These are phyloP conservation scores for Apodemus agrarius DNA, from an alignment of 2,797 vertebrate species.

Conservation along the genomic window DNA sequence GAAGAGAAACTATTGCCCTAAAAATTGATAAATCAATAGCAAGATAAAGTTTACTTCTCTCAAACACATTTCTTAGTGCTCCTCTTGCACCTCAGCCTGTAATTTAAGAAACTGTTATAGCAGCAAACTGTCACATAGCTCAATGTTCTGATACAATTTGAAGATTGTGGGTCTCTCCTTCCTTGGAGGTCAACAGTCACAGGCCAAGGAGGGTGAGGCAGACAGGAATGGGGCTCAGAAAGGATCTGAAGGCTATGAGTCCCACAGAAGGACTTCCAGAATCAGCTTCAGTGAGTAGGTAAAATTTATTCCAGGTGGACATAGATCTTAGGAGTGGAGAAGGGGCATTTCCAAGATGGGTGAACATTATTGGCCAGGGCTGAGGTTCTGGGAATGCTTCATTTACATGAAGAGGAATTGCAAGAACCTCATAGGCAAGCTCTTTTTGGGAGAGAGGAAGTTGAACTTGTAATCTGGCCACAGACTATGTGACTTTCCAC, in stretches of 20 bases:
- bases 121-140: background rate
- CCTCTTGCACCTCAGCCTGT: background rate
- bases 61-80: background rate
- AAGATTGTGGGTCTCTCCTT: background rate
- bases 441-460: background rate
- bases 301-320: background rate
- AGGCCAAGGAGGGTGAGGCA: background rate
- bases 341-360: background rate
- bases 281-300: background rate
- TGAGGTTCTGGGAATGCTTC: background rate
- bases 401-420: background rate
- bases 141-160: background rate
- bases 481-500: background rate
- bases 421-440: background rate
- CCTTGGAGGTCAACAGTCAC: background rate
- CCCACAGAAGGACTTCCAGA: background rate
- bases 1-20: background rate
- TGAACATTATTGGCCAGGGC: background rate
- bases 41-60: background rate
- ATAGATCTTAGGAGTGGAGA: background rate
- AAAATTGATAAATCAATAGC: background rate
- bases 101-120: background rate
- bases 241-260: background rate
- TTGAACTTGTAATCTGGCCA: background rate
- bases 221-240: background rate